Conservation (phyloP, 2,797 vertebrate species). For the Oryzias sinensis region DNA sequence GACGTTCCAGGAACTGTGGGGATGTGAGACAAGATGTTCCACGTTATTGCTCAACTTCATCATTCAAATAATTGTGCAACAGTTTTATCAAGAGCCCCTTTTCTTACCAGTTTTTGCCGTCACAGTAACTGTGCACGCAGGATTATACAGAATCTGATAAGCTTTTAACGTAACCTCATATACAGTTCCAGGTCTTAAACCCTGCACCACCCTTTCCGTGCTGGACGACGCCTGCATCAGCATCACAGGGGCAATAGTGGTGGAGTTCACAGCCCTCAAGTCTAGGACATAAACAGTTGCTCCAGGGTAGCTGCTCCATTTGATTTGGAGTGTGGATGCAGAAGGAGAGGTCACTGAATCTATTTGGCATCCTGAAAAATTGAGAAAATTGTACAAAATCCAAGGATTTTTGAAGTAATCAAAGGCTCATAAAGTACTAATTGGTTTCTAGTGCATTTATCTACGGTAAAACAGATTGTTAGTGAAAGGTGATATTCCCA, state of each 20-base stretch:
- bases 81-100: neutral
- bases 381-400: neutral
- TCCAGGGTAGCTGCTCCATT: slow-evolving; percentile 55
- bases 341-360: slow-evolving; percentile 68
- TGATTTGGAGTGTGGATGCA: slow-evolving; percentile 68
- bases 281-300: slow-evolving; percentile 67
- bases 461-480: no score
- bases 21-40: slow-evolving; percentile 14
- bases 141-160: slow-evolving; percentile 16
- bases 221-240: slow-evolving; percentile 11
- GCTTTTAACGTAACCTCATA: slow-evolving; percentile 75
- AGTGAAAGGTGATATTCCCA: no score
- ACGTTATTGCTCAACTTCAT: slow-evolving; percentile 8
- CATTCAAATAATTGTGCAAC: neutral
- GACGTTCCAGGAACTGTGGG: slow-evolving; percentile 73
- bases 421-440: no score
- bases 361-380: slow-evolving; percentile 69
- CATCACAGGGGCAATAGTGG: slow-evolving; percentile 57
- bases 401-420: neutral
- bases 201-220: slow-evolving; percentile 63
- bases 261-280: slow-evolving; percentile 63
- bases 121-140: slow-evolving; percentile 40
- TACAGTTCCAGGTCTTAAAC: slow-evolving; percentile 66
- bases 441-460: no score
- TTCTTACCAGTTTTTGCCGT: slow-evolving; percentile 70